These are phyloP conservation scores for Selenia dentaria DNA, from an alignment of 2,888 invertebrate genomes.

Conservation along the genomic window DNA sequence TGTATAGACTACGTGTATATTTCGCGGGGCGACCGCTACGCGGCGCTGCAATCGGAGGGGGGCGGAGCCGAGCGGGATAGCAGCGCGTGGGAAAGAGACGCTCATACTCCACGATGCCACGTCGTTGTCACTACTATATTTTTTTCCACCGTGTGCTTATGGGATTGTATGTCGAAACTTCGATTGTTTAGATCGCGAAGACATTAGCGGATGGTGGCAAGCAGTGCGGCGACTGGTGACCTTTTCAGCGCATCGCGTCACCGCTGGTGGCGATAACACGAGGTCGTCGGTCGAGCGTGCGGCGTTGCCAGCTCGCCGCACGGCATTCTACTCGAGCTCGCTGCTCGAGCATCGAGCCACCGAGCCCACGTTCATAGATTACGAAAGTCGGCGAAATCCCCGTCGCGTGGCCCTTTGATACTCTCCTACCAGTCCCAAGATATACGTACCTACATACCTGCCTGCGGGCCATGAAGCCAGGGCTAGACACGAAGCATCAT, in stretches of 20 bases:
- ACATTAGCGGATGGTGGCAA: conserved; percentile 65
- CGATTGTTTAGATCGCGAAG: conserved; percentile 73
- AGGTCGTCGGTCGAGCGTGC: conserved; percentile 77
- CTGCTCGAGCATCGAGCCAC: conserved; percentile 51
- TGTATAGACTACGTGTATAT: conserved; percentile 71
- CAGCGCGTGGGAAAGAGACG: conserved; percentile 68
- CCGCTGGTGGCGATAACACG: conserved; percentile 75
- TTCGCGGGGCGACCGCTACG: conserved; percentile 74
- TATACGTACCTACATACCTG: conserved; percentile 6
- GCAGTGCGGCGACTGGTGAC: conserved; percentile 67
- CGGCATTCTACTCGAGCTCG: conserved; percentile 63
- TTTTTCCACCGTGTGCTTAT: conserved; percentile 66
- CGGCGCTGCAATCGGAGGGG: conserved; percentile 69
- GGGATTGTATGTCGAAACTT: conserved; percentile 69
- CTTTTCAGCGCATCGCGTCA: conserved; percentile 75
- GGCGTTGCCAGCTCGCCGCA: conserved; percentile 72
- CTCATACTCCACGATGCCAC: conserved; percentile 36
- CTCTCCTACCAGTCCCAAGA: conserved; percentile 33
- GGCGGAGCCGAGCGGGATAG: conserved; percentile 69
- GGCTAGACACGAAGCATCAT: conserved; percentile 42
- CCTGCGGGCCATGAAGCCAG: conserved; percentile 28
- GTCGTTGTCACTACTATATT: conserved; percentile 49
- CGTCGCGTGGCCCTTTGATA: conserved; percentile 65
- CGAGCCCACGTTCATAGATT: conserved; percentile 61
- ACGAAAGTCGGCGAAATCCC: conserved; percentile 71